These are phyloP conservation scores for Dinomys branickii DNA, from an alignment of 2,113 vertebrate genomes.

Conservation along the genomic window DNA sequence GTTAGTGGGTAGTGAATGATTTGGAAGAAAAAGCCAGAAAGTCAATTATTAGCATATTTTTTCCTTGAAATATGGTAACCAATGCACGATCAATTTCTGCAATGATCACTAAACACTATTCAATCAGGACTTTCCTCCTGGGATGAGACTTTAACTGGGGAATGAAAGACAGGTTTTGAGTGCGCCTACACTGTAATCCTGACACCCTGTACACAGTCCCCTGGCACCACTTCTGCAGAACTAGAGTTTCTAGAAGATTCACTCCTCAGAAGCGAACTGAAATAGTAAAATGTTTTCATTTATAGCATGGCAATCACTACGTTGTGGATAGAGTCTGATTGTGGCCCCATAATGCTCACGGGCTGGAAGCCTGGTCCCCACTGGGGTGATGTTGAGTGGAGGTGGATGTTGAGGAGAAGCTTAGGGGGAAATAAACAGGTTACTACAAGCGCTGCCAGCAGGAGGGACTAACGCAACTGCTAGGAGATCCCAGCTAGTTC, in stretches of 20 bases:
- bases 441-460: neutral
- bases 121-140: conserved; percentile 8
- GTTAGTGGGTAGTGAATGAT: neutral
- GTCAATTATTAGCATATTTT: neutral
- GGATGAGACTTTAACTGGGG: neutral
- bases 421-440: neutral
- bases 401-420: neutral
- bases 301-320: neutral
- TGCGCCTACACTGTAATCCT: neutral
- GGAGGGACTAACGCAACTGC: neutral
- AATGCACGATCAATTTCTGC: neutral
- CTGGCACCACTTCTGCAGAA: neutral
- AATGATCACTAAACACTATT: neutral
- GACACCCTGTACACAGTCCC: neutral
- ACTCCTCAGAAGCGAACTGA: neutral
- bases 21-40: conserved; percentile 21
- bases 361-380: too few species aligned
- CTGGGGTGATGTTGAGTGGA: too few species aligned
- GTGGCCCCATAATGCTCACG: too few species aligned
- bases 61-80: conserved; percentile 13
- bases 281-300: neutral
- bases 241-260: neutral
- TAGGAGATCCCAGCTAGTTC: neutral
- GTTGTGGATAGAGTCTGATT: neutral
- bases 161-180: neutral